Evolutionary conservation across 2,797 vertebrate genomes (phyloP).

Genomic region (Sebastes goodei): DNA sequence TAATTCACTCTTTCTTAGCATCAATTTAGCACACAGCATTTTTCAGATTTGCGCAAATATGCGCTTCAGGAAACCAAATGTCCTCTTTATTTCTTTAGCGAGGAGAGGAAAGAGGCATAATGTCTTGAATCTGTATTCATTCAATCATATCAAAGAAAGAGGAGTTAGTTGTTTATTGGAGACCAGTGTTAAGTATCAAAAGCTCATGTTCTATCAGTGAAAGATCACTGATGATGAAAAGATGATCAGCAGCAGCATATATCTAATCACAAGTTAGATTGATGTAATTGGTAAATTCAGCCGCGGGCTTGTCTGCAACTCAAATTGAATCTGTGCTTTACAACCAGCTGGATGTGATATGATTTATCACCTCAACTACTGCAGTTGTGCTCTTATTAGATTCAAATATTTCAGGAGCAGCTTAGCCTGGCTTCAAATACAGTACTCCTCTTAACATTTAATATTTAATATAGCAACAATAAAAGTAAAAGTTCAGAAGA

Average conservation of each 20-base stretch:
- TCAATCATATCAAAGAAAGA: background rate
- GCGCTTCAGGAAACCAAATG: constrained; percentile 4
- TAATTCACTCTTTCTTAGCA: constrained; percentile 6
- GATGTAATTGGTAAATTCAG: background rate
- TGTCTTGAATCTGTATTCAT: background rate
- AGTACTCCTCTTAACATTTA: background rate
- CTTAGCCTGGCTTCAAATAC: no score
- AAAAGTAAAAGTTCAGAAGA: background rate
- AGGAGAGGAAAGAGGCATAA: background rate
- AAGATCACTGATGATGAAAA: background rate
- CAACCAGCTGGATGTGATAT: background rate
- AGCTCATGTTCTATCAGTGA: background rate
- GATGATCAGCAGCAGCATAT: background rate
- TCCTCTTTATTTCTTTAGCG: background rate
- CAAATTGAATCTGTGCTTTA: background rate
- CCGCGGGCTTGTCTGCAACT: background rate
- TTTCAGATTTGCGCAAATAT: background rate
- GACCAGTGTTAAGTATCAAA: background rate
- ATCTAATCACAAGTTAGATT: background rate
- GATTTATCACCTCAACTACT: background rate
- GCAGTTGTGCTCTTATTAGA: background rate
- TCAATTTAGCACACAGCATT: background rate
- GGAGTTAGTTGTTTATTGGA: background rate
- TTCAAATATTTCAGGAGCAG: background rate
- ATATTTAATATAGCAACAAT: background rate